Evolutionary conservation across 2,797 vertebrate genomes (phyloP).

Genomic region (Gymnothorax javanicus): DNA sequence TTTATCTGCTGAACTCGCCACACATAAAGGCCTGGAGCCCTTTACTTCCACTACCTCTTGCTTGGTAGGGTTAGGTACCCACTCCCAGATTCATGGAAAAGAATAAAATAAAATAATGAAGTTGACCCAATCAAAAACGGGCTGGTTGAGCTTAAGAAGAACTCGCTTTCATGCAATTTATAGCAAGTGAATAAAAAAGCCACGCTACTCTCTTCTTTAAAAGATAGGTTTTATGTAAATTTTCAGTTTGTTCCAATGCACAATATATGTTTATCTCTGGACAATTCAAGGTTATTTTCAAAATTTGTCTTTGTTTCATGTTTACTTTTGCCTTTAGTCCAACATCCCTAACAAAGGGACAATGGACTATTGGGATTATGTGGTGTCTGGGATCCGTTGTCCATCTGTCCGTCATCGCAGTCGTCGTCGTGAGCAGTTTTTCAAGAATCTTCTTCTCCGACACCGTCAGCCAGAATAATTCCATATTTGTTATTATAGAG

Average conservation of each 20-base stretch:
- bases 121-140: constrained; percentile 83
- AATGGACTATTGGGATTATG: too few species aligned
- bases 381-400: too few species aligned
- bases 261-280: background rate
- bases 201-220: background rate
- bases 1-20: background rate
- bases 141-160: constrained; percentile 80
- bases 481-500: too few species aligned
- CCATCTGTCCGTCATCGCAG: too few species aligned
- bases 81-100: constrained; percentile 73
- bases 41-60: constrained; percentile 17
- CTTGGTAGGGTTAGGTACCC: too few species aligned
- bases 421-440: too few species aligned
- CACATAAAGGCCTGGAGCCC: background rate
- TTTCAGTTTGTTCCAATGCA: background rate
- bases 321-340: background rate
- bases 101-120: constrained; percentile 77
- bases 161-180: constrained; percentile 71
- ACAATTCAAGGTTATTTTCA: background rate
- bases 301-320: background rate
- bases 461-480: too few species aligned
- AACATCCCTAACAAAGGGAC: too few species aligned
- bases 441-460: too few species aligned
- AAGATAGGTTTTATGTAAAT: background rate
- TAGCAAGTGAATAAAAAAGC: background rate